A percentile compares a stretch with the other conserved stretches of the same genome.
These are phyloP conservation scores for Ophioninae sp. DNA, from an alignment of 2,888 invertebrate genomes.

Conservation along the genomic window DNA sequence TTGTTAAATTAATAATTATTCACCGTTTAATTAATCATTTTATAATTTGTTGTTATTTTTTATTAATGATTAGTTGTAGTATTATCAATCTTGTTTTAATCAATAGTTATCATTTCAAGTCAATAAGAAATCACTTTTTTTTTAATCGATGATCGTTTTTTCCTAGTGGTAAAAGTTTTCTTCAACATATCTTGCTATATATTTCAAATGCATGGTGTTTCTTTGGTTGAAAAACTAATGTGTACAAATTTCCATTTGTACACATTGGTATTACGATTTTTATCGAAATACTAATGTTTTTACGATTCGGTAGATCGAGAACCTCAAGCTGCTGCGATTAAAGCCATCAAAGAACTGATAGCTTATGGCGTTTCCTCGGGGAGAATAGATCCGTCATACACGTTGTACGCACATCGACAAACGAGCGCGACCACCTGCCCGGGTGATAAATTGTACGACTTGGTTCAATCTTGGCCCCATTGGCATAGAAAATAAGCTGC, in stretches of 20 bases:
- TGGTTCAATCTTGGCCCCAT: slow-evolving; percentile 73
- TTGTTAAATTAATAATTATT: too few relatives aligned
- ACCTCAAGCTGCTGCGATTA: slow-evolving; percentile 78
- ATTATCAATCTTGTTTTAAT: too few relatives aligned
- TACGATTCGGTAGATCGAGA: slow-evolving; percentile 67
- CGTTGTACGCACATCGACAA: slow-evolving; percentile 84
- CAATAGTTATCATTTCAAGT: too few relatives aligned
- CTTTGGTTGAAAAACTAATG: background rate
- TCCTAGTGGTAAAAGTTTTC: too few relatives aligned
- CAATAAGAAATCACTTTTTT: background rate
- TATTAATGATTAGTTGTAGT: too few relatives aligned
- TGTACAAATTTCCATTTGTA: background rate
- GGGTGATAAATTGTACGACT: slow-evolving; percentile 70
- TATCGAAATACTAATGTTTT: too few relatives aligned
- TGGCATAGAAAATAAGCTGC: slow-evolving; percentile 61
- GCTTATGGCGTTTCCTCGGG: slow-evolving; percentile 84
- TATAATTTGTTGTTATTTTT: too few relatives aligned
- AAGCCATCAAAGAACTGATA: slow-evolving; percentile 84
- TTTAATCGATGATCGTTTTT: background rate
- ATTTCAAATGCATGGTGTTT: background rate
- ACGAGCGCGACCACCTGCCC: slow-evolving; percentile 71
- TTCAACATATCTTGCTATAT: too few relatives aligned
- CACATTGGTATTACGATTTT: too few relatives aligned
- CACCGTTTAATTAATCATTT: too few relatives aligned
- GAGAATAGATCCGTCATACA: slow-evolving; percentile 85